phyloP scores from a whole-genome alignment of 2,888 invertebrate genomes.

The Morpho achilles region DNA sequence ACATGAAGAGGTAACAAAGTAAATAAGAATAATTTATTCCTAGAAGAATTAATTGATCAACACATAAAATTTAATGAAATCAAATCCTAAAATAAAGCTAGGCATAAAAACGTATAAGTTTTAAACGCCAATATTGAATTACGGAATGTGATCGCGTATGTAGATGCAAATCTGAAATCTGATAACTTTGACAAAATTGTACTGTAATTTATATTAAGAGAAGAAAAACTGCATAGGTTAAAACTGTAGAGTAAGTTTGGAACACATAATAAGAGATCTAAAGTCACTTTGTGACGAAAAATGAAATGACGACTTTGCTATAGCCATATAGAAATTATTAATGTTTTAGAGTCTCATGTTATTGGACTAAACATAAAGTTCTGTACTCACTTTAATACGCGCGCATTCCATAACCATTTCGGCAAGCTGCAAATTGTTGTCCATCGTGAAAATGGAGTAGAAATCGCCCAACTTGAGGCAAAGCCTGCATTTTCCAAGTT shows the following conservation, averaged over 20 bases:
- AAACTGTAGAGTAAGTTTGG: conserved; percentile 11
- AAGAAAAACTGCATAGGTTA: conserved; percentile 6
- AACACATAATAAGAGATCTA: conserved; percentile 19
- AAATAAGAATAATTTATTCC: no score
- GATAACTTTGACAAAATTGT: conserved; percentile 16
- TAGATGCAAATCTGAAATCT: conserved; percentile 4
- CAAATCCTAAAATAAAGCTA: no score
- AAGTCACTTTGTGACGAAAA: conserved; percentile 19
- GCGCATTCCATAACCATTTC: conserved; percentile 77
- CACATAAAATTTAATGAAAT: no score
- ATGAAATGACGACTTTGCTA: conserved; percentile 16
- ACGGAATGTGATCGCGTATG: background rate
- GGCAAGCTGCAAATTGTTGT: conserved; percentile 68
- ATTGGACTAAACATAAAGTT: conserved; percentile 7
- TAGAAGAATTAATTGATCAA: no score
- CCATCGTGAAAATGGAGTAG: conserved; percentile 73
- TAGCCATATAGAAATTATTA: conserved; percentile 7
- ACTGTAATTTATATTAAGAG: conserved; percentile 1
- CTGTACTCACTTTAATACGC: conserved; percentile 58
- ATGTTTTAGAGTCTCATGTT: conserved; percentile 18
- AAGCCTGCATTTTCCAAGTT: conserved; percentile 76
- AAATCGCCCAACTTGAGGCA: conserved; percentile 77
- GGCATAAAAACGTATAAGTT: background rate
- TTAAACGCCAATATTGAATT: background rate
- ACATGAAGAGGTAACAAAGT: no score